Conservation (phyloP, 2,113 vertebrate species). For the Oreochromis aureus region DNA sequence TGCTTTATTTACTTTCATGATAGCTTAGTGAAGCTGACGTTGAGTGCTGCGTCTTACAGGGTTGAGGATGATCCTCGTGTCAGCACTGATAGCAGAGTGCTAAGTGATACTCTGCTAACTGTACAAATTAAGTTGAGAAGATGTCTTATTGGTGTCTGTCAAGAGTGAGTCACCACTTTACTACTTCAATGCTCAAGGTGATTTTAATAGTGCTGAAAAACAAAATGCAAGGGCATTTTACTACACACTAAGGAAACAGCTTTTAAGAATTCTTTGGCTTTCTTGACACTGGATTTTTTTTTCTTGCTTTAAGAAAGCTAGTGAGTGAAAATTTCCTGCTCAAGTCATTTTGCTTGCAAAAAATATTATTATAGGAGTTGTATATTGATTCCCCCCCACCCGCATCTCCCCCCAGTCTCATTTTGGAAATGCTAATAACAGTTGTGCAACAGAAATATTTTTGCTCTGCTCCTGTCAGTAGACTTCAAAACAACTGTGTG, state of each 20-base stretch:
- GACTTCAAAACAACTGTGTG: background rate
- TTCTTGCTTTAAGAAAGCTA: background rate
- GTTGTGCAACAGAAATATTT: background rate
- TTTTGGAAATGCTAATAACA: background rate
- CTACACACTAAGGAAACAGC: background rate
- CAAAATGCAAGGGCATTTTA: background rate
- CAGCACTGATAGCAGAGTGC: background rate
- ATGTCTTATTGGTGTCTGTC: background rate
- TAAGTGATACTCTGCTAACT: background rate
- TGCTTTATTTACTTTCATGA: background rate
- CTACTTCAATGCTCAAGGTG: background rate
- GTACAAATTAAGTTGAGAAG: background rate
- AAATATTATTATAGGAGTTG: background rate
- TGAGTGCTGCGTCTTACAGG: background rate
- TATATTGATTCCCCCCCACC: background rate
- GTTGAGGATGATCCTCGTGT: background rate
- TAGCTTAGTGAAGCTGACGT: background rate
- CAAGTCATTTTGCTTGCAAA: background rate
- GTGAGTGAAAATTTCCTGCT: fast-evolving
- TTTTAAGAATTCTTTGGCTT: background rate
- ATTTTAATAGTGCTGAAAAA: background rate
- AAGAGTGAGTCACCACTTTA: background rate
- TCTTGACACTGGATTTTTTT: background rate
- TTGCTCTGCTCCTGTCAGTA: background rate
- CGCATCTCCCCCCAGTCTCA: background rate